These are phyloP conservation scores for Apostichopus californicus DNA, from an alignment of 35 echinoderm and acorn worm genomes.

Conservation along the genomic window DNA sequence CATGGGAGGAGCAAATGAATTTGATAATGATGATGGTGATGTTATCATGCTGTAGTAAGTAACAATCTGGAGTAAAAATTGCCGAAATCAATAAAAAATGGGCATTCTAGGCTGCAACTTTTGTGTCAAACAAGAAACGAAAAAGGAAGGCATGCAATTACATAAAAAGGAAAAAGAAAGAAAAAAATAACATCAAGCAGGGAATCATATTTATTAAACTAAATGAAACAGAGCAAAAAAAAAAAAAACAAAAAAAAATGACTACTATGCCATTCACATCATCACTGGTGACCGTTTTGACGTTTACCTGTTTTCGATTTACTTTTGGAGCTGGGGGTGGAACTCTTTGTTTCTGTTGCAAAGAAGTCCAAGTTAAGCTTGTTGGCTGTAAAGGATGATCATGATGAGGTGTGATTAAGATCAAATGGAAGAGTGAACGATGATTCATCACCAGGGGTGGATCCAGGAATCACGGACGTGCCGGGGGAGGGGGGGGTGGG, in stretches of 20 bases:
- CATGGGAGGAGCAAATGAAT: no score
- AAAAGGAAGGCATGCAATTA: background rate
- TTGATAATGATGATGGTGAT: no score
- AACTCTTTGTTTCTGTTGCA: slow-evolving; percentile 83
- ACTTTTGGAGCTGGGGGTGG: slow-evolving; percentile 72
- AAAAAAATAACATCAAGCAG: background rate
- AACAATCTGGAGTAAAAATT: no score
- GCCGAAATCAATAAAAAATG: background rate
- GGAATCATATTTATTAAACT: background rate
- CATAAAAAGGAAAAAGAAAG: background rate
- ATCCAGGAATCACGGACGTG: no score
- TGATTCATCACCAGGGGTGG: no score
- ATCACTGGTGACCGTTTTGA: slow-evolving; percentile 18
- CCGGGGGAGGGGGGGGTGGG: no score
- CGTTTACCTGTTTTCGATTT: slow-evolving; percentile 86
- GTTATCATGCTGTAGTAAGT: no score
- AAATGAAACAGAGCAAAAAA: background rate
- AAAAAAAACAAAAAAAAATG: background rate
- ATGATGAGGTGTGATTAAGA: slow-evolving; percentile 7
- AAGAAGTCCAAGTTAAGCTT: slow-evolving; percentile 99
- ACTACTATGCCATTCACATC: slow-evolving; percentile 8
- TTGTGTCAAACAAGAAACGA: background rate
- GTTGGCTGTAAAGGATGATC: slow-evolving; percentile 82
- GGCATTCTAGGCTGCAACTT: background rate
- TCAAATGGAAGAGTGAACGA: background rate